phyloP scores from a whole-genome alignment of 2,888 invertebrate genomes.

The Phengaris alcon region DNA sequence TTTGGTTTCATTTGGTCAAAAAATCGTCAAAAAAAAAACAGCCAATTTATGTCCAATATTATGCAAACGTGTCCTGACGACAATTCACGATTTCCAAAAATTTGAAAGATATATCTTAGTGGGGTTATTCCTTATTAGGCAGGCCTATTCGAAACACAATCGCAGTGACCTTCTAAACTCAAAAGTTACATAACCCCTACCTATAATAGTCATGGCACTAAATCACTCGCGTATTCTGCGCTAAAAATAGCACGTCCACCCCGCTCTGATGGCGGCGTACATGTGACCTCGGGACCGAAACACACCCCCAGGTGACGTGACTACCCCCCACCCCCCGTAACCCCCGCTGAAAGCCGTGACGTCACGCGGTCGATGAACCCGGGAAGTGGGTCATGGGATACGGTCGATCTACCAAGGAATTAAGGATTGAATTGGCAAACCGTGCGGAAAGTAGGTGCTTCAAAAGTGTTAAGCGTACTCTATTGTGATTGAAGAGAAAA shows the following conservation, averaged over 20 bases:
- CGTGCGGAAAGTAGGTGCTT: background rate
- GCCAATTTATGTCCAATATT: no score
- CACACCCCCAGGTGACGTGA: constrained; percentile 66
- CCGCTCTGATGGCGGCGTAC: constrained; percentile 52
- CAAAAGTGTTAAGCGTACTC: background rate
- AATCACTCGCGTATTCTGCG: constrained; percentile 40
- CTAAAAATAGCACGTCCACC: constrained; percentile 50
- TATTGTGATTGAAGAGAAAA: background rate
- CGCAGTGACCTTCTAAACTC: constrained; percentile 8
- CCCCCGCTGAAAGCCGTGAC: constrained; percentile 55
- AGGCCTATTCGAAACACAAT: background rate
- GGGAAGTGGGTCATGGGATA: constrained; percentile 68
- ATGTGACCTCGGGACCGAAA: constrained; percentile 67
- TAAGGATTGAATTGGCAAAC: background rate
- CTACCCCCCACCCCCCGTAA: constrained; percentile 32
- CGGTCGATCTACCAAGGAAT: constrained; percentile 57
- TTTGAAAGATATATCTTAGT: no score
- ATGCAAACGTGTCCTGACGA: no score
- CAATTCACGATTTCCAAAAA: no score
- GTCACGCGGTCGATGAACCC: constrained; percentile 74
- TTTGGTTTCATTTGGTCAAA: no score
- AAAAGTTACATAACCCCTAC: constrained; percentile 47
- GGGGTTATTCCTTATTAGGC: background rate
- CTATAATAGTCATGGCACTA: constrained; percentile 63
- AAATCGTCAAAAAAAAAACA: no score